Conservation (phyloP, 2,888 invertebrate genomes). For the Drosophila buzzatii region DNA sequence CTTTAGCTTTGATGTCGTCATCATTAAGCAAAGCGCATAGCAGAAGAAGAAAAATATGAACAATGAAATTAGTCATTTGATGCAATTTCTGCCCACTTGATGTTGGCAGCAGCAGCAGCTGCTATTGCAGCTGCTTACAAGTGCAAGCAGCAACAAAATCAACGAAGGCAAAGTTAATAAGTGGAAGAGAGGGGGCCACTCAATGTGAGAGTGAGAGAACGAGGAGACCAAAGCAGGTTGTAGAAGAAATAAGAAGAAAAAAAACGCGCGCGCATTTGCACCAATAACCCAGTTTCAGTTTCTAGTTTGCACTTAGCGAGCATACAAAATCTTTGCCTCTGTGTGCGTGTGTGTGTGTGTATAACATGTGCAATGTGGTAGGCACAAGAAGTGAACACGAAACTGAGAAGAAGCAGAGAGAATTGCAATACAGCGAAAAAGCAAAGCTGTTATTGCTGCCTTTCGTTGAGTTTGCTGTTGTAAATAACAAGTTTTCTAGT, state of each 20-base stretch:
- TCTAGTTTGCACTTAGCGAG: conserved; percentile 74
- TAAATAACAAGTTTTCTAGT: conserved; percentile 75
- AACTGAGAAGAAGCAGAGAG: conserved; percentile 25
- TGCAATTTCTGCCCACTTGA: conserved; percentile 73
- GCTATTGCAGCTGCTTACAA: conserved; percentile 64
- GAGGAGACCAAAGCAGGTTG: conserved; percentile 5
- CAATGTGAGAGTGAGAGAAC: background rate
- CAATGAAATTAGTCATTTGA: conserved; percentile 69
- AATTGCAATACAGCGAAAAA: conserved; percentile 40
- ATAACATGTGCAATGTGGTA: conserved; percentile 44
- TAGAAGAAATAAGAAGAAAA: conserved; percentile 11
- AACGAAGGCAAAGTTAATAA: conserved; percentile 15
- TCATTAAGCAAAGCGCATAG: conserved; percentile 28
- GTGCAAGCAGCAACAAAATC: conserved; percentile 50
- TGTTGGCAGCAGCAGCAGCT: conserved; percentile 53
- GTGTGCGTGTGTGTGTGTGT: conserved; percentile 17
- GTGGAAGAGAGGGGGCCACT: conserved; percentile 1
- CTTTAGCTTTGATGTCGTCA: conserved; percentile 65
- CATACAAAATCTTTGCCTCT: conserved; percentile 45
- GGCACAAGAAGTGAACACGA: conserved; percentile 38
- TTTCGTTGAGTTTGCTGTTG: conserved; percentile 44
- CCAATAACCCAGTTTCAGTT: conserved; percentile 80
- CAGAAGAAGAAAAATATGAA: conserved; percentile 15
- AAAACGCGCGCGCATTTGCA: conserved; percentile 67
- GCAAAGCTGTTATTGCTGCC: conserved; percentile 35